phyloP scores from a whole-genome alignment of 1,140 invertebrate species.

The Condylostylus longicornis region DNA sequence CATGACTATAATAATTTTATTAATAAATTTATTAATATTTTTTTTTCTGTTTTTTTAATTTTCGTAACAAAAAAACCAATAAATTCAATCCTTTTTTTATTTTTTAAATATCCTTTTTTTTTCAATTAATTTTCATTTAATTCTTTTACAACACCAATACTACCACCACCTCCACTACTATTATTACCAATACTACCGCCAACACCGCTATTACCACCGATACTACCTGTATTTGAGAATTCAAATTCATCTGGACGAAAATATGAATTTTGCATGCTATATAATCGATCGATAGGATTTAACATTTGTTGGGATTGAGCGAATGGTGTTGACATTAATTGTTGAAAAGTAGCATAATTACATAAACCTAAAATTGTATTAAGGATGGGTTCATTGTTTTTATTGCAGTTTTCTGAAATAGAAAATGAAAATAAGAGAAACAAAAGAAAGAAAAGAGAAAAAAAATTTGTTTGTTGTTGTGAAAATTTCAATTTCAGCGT shows the following conservation, averaged over 20 bases:
- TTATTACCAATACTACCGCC: slow-evolving; percentile 1
- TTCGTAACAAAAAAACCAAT: no score
- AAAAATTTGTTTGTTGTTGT: neutral
- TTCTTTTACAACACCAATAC: slow-evolving; percentile 1
- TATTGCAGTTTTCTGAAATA: slow-evolving; percentile 28
- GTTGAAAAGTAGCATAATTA: slow-evolving; percentile 32
- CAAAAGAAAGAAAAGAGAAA: neutral
- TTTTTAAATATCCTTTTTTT: no score
- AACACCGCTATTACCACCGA: neutral
- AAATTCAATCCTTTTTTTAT: no score
- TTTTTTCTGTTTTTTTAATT: no score
- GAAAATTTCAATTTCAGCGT: neutral
- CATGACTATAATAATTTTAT: no score
- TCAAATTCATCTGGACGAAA: slow-evolving; percentile 40
- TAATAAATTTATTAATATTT: no score
- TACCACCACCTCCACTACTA: neutral
- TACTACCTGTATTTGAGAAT: slow-evolving; percentile 8
- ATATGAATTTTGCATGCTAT: slow-evolving; percentile 49
- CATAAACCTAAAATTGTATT: slow-evolving; percentile 30
- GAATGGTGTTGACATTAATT: slow-evolving; percentile 28
- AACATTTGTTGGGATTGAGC: slow-evolving; percentile 29
- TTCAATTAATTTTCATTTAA: slow-evolving; percentile 4
- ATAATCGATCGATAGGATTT: slow-evolving; percentile 46
- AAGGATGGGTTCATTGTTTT: slow-evolving; percentile 27
- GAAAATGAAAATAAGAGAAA: no score